phyloP scores from a whole-genome alignment of 2,797 vertebrate species.

The Alfaro cultratus region DNA sequence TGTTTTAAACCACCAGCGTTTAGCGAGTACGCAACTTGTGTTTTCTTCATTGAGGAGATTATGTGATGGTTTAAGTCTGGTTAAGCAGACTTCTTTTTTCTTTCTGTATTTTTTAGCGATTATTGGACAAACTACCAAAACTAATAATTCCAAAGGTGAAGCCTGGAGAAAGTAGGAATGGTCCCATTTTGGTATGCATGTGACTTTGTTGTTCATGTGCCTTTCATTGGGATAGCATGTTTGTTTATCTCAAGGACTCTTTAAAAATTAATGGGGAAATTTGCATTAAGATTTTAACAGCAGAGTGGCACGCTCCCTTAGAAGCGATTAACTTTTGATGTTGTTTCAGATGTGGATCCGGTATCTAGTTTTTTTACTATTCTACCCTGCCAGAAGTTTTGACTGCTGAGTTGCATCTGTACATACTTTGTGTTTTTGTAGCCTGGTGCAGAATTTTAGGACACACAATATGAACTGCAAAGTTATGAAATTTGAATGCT shows the following conservation, averaged over 20 bases:
- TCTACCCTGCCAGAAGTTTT: neutral
- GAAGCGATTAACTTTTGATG: conserved; percentile 16
- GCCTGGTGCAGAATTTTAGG: neutral
- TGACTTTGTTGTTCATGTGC: neutral
- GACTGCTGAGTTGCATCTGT: neutral
- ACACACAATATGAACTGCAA: neutral
- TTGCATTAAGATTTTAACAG: conserved; percentile 9
- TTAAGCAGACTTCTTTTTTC: neutral
- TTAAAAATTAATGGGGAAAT: conserved; percentile 4
- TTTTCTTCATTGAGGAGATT: neutral
- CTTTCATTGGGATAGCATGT: neutral
- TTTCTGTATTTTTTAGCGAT: neutral
- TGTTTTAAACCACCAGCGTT: neutral
- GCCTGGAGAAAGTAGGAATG: neutral
- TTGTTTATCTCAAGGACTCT: conserved; percentile 5
- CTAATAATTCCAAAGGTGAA: neutral
- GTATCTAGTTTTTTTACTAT: too few species aligned
- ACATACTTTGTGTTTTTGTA: neutral
- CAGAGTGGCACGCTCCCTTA: neutral
- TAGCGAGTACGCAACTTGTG: neutral
- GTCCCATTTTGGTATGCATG: neutral
- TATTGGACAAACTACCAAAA: neutral
- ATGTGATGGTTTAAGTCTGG: neutral
- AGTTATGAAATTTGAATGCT: neutral
- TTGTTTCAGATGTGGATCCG: conserved; percentile 1